Base-by-base conservation (phyloP, 1,140 invertebrate species). In the Drosophila lacertosa region DNA sequence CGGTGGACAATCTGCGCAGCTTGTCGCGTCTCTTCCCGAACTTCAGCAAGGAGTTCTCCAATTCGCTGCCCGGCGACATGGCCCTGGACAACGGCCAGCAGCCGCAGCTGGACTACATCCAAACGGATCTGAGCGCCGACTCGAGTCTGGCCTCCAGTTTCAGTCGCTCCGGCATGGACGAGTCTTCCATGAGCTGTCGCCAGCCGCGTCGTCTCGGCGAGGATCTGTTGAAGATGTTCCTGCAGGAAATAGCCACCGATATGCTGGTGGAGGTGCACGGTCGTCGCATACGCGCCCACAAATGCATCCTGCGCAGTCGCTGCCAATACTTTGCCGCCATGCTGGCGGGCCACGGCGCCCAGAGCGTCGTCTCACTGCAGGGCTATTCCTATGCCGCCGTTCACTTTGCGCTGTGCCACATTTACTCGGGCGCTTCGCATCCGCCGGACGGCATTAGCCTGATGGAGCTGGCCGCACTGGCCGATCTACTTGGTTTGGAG, bases 271-370 rank as follows among this genome's bases (percentile, higher is more conserved):
- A 96, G 81, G 96, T 97, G 10, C 94, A 94, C 18, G 96, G 95
- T 1, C 93, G 94, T 5, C 93, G 94, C 59, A 95, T 98, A 37
- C 95, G 95, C 89, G 96, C 96, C 13, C 97, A 98, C 90, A 97
- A 97, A 91, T 98, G 97, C 91, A 97, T 98, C 77, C 92, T 98
- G 51, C 95, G 96, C 53, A 97, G 96, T 5, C 93, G 97, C 29
- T 98, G 97, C 86, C 96, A 97, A 88, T 98, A 98, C 90, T 98
- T 98, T 92, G 96, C 96, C 4, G 97, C 96, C 26, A 96, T 98
- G 91, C 91, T 98, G 2, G 96, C 96, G 74, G 96, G 96, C 2
- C 95, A 95, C 50, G 97, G 96, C 93, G 93, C 95, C 35, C 95
- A 97, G 79, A 96, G 94, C 81, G 94, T 96, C 22, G 97, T 98